Conservation (phyloP, 2,797 vertebrate genomes). For the Pseudotriccus pelzelni region DNA sequence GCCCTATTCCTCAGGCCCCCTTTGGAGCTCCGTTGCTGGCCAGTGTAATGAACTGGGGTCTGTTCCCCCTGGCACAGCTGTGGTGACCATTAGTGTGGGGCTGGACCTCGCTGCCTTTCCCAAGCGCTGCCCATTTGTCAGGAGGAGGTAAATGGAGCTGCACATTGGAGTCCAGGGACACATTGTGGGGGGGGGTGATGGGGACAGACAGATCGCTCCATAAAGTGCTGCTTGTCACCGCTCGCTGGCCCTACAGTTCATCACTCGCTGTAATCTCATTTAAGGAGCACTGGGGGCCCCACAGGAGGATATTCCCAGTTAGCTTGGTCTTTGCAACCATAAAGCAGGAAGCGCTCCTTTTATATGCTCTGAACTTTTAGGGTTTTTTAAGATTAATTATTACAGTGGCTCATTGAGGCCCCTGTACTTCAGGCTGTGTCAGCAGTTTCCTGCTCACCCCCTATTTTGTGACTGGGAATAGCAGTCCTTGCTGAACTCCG, state of each 20-base stretch:
- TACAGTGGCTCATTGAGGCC: constrained; percentile 32
- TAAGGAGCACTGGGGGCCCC: constrained; percentile 70
- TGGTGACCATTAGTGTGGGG: constrained; percentile 88
- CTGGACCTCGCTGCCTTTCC: constrained; percentile 72
- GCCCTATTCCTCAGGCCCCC: constrained; percentile 87
- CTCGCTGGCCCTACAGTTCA: constrained; percentile 65
- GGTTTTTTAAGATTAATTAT: constrained; percentile 75
- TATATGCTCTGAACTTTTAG: constrained; percentile 76
- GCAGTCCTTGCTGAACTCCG: background rate
- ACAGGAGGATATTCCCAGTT: constrained; percentile 79
- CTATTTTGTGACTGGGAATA: background rate
- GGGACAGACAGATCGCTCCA: constrained; percentile 78
- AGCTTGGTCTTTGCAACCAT: constrained; percentile 78
- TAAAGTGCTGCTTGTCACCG: constrained; percentile 79
- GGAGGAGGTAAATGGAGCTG: constrained; percentile 87
- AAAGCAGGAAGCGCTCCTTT: constrained; percentile 78
- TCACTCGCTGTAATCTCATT: constrained; percentile 82
- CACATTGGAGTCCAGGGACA: constrained; percentile 89
- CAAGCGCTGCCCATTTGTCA: constrained; percentile 90
- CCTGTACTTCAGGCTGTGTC: constrained; percentile 17
- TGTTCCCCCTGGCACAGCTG: constrained; percentile 79
- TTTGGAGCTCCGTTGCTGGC: constrained; percentile 86
- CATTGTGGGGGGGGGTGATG: constrained; percentile 71
- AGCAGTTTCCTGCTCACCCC: constrained; percentile 37
- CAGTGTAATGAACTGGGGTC: constrained; percentile 90